Conservation (phyloP, 1,140 invertebrate species). For the Euglossa dilemma region DNA sequence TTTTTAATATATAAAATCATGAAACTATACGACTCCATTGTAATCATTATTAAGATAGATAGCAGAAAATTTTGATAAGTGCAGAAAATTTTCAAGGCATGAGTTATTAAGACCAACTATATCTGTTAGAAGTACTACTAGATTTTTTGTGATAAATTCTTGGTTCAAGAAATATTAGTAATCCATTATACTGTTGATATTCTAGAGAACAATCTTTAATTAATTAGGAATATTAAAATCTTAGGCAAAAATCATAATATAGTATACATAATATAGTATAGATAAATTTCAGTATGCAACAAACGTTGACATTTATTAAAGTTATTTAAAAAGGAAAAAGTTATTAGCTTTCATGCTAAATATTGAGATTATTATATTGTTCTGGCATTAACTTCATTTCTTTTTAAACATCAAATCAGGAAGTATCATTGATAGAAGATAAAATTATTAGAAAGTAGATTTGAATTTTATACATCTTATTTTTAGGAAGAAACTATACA, state of each 20-base stretch:
- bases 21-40: conserved; percentile 40
- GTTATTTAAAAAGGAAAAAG: conserved; percentile 36
- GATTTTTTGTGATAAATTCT: conserved; percentile 24
- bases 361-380: conserved; percentile 15
- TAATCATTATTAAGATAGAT: conserved; percentile 24
- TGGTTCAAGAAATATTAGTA: conserved; percentile 39
- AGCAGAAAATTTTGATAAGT: conserved; percentile 45
- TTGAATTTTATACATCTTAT: conserved; percentile 42
- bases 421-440: conserved; percentile 19
- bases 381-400: background rate
- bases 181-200: conserved; percentile 32
- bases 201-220: conserved; percentile 46
- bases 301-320: conserved; percentile 28
- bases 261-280: conserved; percentile 47
- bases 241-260: conserved; percentile 53
- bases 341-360: conserved; percentile 1
- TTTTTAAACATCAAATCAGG: conserved; percentile 18
- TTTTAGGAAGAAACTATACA: conserved; percentile 9
- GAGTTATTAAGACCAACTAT: conserved; percentile 26
- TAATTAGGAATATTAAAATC: conserved; percentile 32
- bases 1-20: background rate
- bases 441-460: conserved; percentile 41
- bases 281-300: conserved; percentile 45
- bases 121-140: conserved; percentile 32
- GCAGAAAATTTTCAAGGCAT: conserved; percentile 52